These are phyloP conservation scores for Eremophila alpestris DNA, from an alignment of 2,797 vertebrate species.

Conservation along the genomic window DNA sequence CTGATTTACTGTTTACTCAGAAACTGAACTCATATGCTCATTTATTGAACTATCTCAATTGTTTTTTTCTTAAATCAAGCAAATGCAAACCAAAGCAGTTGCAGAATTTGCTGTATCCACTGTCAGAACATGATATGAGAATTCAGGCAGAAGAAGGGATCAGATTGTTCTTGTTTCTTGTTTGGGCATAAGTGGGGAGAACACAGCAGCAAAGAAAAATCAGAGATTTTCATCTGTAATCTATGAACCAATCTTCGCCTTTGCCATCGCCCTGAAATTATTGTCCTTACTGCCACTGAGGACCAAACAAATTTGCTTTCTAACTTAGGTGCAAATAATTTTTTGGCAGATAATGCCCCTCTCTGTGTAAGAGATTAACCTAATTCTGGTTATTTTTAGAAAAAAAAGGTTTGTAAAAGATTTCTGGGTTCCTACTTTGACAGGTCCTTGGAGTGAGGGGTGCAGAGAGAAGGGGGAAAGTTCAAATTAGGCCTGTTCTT, in stretches of 20 bases:
- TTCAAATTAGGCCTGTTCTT: neutral
- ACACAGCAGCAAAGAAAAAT: accelerated
- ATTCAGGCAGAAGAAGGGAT: neutral
- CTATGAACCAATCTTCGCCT: neutral
- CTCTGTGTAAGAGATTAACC: neutral
- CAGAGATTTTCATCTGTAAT: neutral
- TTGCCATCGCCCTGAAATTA: neutral
- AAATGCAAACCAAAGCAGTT: neutral
- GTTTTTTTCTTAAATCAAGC: neutral
- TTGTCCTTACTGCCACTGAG: neutral
- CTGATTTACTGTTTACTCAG: neutral
- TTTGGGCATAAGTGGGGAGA: neutral
- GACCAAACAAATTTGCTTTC: neutral
- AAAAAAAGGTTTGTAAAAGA: neutral
- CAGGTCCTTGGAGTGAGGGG: neutral
- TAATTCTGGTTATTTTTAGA: neutral
- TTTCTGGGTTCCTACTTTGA: neutral
- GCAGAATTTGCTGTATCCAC: neutral
- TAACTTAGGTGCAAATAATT: neutral
- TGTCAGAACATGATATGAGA: neutral
- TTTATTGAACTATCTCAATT: neutral
- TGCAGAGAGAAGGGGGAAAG: neutral
- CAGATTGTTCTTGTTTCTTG: neutral
- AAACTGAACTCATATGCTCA: neutral
- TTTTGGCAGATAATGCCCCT: neutral